Conservation (phyloP, 2,888 invertebrate species). For the Tachystola acroxantha region DNA sequence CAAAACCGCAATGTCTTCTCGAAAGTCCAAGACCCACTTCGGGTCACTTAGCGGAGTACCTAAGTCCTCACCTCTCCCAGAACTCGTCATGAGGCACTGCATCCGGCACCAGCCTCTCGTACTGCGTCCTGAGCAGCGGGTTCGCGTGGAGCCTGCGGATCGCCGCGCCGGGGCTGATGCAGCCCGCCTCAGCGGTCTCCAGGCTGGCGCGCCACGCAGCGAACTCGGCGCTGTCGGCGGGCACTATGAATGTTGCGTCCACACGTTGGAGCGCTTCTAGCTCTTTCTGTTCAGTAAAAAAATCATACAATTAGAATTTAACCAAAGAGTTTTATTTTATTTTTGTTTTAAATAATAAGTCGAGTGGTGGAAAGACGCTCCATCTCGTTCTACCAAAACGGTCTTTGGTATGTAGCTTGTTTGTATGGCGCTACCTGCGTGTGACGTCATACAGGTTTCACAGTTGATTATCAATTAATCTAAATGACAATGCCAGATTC, state of each 20-base stretch:
- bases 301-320: too few relatives aligned
- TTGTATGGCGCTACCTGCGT: too few relatives aligned
- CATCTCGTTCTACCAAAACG: too few relatives aligned
- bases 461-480: too few relatives aligned
- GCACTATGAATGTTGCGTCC: slow-evolving; percentile 84
- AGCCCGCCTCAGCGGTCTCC: slow-evolving; percentile 32
- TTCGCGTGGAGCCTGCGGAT: slow-evolving; percentile 38
- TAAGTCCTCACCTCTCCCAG: slow-evolving; percentile 87
- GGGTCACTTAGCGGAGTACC: too few relatives aligned
- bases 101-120: slow-evolving; percentile 83
- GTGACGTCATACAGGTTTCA: too few relatives aligned
- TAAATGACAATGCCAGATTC: too few relatives aligned
- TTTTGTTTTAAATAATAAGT: slow-evolving; percentile 7
- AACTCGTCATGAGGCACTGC: slow-evolving; percentile 85
- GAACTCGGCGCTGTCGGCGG: slow-evolving; percentile 78
- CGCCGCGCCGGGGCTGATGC: slow-evolving; percentile 36
- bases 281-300: slow-evolving; percentile 74
- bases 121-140: slow-evolving; percentile 77
- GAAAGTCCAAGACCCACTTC: too few relatives aligned
- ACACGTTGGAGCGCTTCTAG: slow-evolving; percentile 84
- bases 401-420: too few relatives aligned
- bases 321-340: neutral
- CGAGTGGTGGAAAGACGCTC: too few relatives aligned
- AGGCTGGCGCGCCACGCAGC: slow-evolving; percentile 60
- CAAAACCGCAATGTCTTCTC: too few relatives aligned